Base-by-base conservation (phyloP, 2,797 vertebrate genomes). In the Nannoperca australis region DNA sequence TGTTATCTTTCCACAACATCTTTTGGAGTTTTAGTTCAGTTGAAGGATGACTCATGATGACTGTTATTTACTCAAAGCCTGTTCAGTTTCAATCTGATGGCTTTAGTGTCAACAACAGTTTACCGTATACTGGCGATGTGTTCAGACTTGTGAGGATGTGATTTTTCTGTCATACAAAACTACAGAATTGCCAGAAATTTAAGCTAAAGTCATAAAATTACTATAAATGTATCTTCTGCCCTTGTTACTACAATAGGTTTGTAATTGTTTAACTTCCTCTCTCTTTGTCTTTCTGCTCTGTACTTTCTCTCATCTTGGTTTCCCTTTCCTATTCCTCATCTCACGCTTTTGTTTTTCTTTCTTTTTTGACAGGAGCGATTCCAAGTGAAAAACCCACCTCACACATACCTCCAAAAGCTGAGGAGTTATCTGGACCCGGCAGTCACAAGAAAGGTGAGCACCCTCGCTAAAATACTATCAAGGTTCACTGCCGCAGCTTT, bases 331-430 rank as follows among this genome's bases (percentile, higher is more conserved):
- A 55, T 32, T 50, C 22, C 61, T 76, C 54, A 50, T 78, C 49
- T 78, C 34, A 58, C 9, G 30, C 18, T 68, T 80, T 44, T 70
- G 17, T 75, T 47, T 42, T 44, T 13, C 7, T 36, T 38, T 49
- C 63, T 73, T 59, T 47, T 54, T 66, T 71, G 70, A 67, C 93
- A 99, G 98, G 98, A 99, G 86, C 94, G 98, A 24, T 99, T 99
- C 94, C 98, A 99, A 92, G 98, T 99, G 91, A 99, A 99, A 94
- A 99, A 99, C 85, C 98, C 98, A 61, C 98, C 98, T 1, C 98
- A 99, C 83, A 97, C 98, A 0, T 99, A 99, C 80, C 97, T 99
- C 89, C 97, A 98, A 85, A 99, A 99, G 92, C 79, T 99, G 88
- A 96, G 97, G 91, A 96, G 98, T 88, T 99, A 99, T 93, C 96